Percentiles rank a stretch among this genome's conserved stretches.
These are phyloP conservation scores for Callorhinus ursinus DNA, from an alignment of 2,113 vertebrate species.

Conservation along the genomic window DNA sequence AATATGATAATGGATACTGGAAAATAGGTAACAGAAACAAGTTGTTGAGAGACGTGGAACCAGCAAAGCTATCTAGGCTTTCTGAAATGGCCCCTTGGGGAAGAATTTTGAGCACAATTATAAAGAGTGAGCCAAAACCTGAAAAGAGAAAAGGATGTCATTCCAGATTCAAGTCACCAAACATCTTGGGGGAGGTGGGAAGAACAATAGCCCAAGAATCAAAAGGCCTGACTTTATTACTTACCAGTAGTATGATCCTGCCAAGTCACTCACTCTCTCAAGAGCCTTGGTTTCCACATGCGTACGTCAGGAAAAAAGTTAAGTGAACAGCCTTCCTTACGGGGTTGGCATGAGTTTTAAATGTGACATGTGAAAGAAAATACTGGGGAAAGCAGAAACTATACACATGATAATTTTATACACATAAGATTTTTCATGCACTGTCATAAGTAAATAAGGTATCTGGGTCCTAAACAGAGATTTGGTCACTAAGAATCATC, in stretches of 20 bases:
- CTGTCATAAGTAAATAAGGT: not conserved
- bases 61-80: not conserved
- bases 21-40: not conserved
- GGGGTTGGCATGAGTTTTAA: not conserved
- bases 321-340: not conserved
- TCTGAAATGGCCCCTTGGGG: not conserved
- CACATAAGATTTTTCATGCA: not conserved
- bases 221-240: not conserved
- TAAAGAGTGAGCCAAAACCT: not conserved
- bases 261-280: not conserved
- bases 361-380: not conserved
- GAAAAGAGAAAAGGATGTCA: not conserved
- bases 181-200: not conserved
- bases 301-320: too few species aligned
- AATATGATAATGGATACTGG: not conserved
- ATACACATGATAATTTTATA: not conserved
- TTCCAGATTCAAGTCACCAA: constrained; percentile 12
- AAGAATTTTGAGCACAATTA: constrained; percentile 34
- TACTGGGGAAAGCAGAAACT: not conserved
- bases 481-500: not conserved
- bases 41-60: not conserved
- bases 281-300: not conserved
- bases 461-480: not conserved
- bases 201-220: not conserved
- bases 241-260: not conserved